Evolutionary conservation across 2,888 invertebrate genomes (phyloP).

Genomic region (Rhingia campestris): DNA sequence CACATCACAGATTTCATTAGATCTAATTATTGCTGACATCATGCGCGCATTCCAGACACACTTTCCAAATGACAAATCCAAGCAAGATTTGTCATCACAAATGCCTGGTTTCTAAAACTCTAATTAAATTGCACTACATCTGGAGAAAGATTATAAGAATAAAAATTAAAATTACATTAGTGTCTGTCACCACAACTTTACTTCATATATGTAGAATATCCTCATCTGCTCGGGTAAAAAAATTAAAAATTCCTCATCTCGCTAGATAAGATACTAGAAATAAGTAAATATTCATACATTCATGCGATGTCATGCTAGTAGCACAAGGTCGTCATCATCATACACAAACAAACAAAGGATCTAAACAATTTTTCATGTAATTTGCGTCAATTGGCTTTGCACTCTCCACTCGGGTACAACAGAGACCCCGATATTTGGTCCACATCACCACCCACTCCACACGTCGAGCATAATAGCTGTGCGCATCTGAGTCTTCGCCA

Average conservation of each 20-base stretch:
- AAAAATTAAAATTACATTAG: conserved; percentile 47
- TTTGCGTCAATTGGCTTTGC: conserved; percentile 44
- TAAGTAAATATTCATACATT: conserved; percentile 1
- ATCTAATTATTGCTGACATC: conserved; percentile 17
- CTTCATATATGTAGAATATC: background rate
- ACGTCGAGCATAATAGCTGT: conserved; percentile 52
- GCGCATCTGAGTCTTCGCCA: conserved; percentile 20
- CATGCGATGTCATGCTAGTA: background rate
- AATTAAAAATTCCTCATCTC: background rate
- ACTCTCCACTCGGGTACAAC: conserved; percentile 22
- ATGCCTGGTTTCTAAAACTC: background rate
- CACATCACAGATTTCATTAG: background rate
- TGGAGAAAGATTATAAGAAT: background rate
- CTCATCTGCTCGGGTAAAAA: background rate
- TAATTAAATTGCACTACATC: conserved; percentile 37
- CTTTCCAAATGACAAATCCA: background rate
- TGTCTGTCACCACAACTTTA: background rate
- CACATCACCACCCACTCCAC: conserved; percentile 22
- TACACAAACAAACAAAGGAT: conserved; percentile 45
- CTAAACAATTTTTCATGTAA: conserved; percentile 40
- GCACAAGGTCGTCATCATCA: conserved; percentile 41
- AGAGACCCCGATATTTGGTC: conserved; percentile 23
- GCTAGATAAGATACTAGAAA: conserved; percentile 6
- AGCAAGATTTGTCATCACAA: background rate
- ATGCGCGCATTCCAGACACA: background rate